phyloP scores from a whole-genome alignment of 2,888 invertebrate species.

The Eupithecia insigniata region DNA sequence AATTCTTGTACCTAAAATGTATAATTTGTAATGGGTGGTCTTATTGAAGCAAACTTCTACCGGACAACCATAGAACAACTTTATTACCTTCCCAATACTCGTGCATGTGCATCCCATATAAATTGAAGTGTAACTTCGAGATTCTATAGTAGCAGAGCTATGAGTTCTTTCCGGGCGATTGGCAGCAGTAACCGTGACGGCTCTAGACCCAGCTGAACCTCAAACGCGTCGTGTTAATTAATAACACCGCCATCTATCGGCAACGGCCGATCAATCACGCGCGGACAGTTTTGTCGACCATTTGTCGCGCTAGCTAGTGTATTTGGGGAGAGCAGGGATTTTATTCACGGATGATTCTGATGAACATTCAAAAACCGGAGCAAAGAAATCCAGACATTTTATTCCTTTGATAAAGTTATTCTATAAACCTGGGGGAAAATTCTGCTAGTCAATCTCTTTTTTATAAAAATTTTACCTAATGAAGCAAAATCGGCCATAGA shows the following conservation, averaged over 20 bases:
- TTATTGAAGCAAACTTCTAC: background rate
- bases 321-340: constrained; percentile 30
- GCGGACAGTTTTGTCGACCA: constrained; percentile 61
- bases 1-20: no score
- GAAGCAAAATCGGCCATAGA: no score
- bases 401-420: background rate
- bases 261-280: constrained; percentile 75
- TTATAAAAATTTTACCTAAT: no score
- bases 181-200: constrained; percentile 56
- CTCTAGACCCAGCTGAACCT: constrained; percentile 45
- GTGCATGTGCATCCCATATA: background rate
- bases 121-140: constrained; percentile 33
- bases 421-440: background rate
- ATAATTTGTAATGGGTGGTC: background rate
- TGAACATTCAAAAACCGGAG: background rate
- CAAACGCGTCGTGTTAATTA: constrained; percentile 69
- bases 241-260: constrained; percentile 75
- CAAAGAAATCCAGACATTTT: background rate
- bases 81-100: background rate
- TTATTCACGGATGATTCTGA: constrained; percentile 12
- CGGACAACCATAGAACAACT: no score
- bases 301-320: constrained; percentile 59
- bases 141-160: constrained; percentile 49
- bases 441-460: no score
- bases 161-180: constrained; percentile 63